Evolutionary conservation across 2,888 invertebrate species (phyloP), one percentile per base, ranked within the genome.

Genomic region (Acleris emargana): DNA sequence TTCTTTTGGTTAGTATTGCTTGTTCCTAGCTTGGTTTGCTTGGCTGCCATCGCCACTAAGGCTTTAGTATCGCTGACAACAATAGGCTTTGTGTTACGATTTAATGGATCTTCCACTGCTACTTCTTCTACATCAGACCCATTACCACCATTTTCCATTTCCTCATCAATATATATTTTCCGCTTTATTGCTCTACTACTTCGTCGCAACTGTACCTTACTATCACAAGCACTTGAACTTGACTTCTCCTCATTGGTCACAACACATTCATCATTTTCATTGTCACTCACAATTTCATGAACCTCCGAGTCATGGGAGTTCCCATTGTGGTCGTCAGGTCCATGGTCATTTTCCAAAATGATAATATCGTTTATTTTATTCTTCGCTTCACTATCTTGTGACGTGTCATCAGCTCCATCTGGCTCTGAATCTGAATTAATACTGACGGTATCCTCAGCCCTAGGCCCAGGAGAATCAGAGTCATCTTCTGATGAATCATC

Each of bases 1-100:
- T 96, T 95, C 79, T 95, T 94, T 57, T 89, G 89, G 60, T 71
- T 75, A 60, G 78, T 77, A 20, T 68, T 72, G 47, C 76, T 73
- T 64, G 73, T 70, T 22, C 60, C 60, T 6, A 73, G 57, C 69
- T 80, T 83, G 63, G 82, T 78, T 69, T 86, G 83, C 75, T 94
- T 95, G 16, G 94, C 93, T 11, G 96, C 95, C 73, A 96, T 95
- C 80, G 95, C 95, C 2, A 95, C 95, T 69, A 95, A 86, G 62
- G 94, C 91, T 81, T 95, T 96, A 1, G 96, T 95, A 76, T 96
- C 95, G 80, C 94, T 96, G 0, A 96, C 95, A 53, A 95, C 94
- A 69, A 96, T 95, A 2, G 87, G 77, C 70, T 81, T 86, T 25
- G 76, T 73, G 73, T 81, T 86, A 11, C 78, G 76, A 67, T 78